phyloP scores from a whole-genome alignment of 2,113 vertebrate genomes.

The Alaudala cheleensis region DNA sequence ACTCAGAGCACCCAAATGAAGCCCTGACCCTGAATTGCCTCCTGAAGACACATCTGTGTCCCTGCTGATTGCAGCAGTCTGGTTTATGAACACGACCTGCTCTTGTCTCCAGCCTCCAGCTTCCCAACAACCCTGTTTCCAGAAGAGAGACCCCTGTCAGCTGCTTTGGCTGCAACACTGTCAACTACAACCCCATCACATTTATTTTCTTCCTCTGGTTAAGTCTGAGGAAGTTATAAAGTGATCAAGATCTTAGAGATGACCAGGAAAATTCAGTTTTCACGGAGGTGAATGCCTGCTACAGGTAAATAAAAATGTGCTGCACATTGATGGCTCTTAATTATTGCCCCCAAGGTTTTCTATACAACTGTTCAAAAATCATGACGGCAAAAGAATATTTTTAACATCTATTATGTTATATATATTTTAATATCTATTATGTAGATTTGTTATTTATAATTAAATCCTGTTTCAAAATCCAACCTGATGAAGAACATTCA shows the following conservation, averaged over 20 bases:
- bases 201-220: background rate
- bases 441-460: background rate
- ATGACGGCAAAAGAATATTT: background rate
- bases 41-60: background rate
- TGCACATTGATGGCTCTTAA: background rate
- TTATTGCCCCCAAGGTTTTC: background rate
- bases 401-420: background rate
- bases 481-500: background rate
- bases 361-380: background rate
- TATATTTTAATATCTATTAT: no score
- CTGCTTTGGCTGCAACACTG: background rate
- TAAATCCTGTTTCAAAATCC: background rate
- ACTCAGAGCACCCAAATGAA: background rate
- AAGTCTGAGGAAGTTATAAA: background rate
- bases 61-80: background rate
- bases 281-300: background rate
- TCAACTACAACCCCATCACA: background rate
- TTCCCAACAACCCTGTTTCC: background rate
- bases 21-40: background rate
- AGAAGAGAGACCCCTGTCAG: background rate
- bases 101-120: background rate
- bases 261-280: background rate
- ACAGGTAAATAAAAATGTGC: background rate
- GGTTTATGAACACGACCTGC: accelerated
- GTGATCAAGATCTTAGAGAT: background rate